Percentiles rank a stretch among this genome's conserved stretches.
Evolutionary conservation across 2,888 invertebrate genomes (phyloP).

Genomic region (Blera fallax): DNA sequence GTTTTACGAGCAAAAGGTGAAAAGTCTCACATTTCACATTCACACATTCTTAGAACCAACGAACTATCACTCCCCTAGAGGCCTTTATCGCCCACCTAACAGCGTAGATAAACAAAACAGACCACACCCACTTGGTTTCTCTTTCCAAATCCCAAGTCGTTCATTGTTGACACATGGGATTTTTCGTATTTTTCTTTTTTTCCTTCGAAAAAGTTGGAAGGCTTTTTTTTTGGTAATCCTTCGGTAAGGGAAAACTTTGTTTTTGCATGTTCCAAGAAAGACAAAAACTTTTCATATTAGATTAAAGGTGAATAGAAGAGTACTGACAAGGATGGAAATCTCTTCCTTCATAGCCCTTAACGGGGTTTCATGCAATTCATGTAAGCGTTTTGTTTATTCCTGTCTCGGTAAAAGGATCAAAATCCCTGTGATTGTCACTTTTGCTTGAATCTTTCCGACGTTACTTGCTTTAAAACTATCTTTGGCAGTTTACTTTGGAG

Average conservation of each 20-base stretch:
- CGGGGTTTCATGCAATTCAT: neutral
- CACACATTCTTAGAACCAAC: conserved; percentile 15
- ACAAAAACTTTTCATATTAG: conserved; percentile 32
- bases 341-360: neutral
- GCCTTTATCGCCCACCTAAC: conserved; percentile 5
- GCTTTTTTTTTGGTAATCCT: neutral
- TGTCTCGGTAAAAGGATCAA: conserved; percentile 7
- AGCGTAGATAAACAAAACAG: conserved; percentile 32
- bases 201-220: conserved; percentile 21
- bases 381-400: conserved; percentile 4
- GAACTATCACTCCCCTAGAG: conserved; percentile 12
- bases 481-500: conserved; percentile 2
- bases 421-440: conserved; percentile 6
- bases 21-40: conserved; percentile 28
- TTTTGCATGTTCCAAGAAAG: neutral
- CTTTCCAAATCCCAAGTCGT: conserved; percentile 32
- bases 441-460: neutral
- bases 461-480: neutral
- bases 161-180: conserved; percentile 46
- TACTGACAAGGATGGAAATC: neutral
- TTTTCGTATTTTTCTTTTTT: too few relatives aligned
- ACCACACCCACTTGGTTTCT: conserved; percentile 19
- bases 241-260: neutral
- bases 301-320: conserved; percentile 38
- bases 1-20: conserved; percentile 8